phyloP scores from a whole-genome alignment of 2,888 invertebrate genomes.

The Oligia latruncula region DNA sequence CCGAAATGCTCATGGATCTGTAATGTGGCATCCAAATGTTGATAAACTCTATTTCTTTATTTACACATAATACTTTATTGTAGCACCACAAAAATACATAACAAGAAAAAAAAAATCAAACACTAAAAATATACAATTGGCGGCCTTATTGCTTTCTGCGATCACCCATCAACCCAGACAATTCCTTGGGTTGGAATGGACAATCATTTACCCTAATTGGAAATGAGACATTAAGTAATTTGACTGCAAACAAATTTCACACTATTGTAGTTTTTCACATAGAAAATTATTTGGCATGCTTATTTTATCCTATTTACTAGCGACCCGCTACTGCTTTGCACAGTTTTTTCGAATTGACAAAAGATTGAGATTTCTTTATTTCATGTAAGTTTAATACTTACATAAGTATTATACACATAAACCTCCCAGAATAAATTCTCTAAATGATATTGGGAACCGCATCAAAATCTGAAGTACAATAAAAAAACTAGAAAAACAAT shows the following conservation, averaged over 20 bases:
- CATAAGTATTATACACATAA: background rate
- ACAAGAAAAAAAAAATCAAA: no score
- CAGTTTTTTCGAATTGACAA: background rate
- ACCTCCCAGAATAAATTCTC: no score
- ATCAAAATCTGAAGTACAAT: no score
- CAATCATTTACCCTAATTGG: background rate
- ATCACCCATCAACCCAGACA: no score
- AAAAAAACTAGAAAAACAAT: no score
- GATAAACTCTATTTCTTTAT: no score
- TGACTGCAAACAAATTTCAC: background rate
- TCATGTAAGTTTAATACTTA: background rate
- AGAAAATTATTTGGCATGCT: background rate
- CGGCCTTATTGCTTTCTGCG: no score
- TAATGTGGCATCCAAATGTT: background rate
- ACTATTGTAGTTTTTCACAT: background rate
- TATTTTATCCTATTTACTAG: background rate
- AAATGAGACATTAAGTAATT: background rate
- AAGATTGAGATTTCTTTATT: background rate
- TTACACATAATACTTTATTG: no score
- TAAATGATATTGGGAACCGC: no score
- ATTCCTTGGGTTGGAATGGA: no score
- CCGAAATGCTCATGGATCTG: background rate
- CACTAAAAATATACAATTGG: no score
- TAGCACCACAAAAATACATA: no score
- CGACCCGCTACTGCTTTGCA: background rate